phyloP scores from a whole-genome alignment of 2,888 invertebrate species.

The Pristionchus japonicus region DNA sequence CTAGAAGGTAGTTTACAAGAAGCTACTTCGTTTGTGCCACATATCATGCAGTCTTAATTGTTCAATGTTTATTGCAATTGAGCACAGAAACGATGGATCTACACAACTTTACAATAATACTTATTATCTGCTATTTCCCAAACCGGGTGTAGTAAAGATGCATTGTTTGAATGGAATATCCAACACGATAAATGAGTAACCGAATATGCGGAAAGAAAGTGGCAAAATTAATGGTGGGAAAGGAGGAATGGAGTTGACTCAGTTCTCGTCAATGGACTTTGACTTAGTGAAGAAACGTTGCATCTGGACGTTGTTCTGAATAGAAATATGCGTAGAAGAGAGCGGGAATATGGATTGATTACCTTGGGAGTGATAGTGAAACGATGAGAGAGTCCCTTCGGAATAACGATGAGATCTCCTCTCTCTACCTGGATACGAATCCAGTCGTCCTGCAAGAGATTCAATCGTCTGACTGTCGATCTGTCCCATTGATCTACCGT shows the following conservation, averaged over 20 bases:
- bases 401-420: constrained; percentile 71
- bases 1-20: too few relatives aligned
- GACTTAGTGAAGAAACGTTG: constrained; percentile 65
- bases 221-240: neutral
- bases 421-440: constrained; percentile 68
- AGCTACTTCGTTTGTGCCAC: neutral
- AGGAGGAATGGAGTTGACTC: neutral
- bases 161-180: neutral
- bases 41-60: neutral
- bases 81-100: neutral
- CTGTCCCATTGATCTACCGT: neutral
- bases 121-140: constrained; percentile 14
- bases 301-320: constrained; percentile 69
- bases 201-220: neutral
- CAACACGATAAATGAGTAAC: constrained; percentile 4
- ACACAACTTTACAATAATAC: neutral
- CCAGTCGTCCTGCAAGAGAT: constrained; percentile 62
- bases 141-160: constrained; percentile 4
- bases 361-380: constrained; percentile 71
- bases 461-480: neutral
- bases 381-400: constrained; percentile 65
- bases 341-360: neutral
- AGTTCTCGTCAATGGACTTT: neutral
- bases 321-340: neutral
- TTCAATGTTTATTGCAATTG: neutral